Base-by-base conservation (phyloP, 2,113 vertebrate species). In the Heloderma charlesbogerti region DNA sequence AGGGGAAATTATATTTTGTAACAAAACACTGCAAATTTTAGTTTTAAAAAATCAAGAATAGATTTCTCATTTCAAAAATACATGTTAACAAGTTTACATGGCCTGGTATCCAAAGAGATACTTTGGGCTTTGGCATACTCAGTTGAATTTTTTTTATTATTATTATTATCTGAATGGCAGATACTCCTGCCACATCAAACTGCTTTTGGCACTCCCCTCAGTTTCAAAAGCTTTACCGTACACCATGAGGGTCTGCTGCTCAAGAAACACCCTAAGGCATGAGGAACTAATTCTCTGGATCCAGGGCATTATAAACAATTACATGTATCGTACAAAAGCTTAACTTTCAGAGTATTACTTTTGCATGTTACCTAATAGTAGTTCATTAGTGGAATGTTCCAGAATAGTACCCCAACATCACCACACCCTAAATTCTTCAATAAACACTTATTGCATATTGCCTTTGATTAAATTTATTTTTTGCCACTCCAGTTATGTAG, bases 1-100 rank as follows among this genome's bases (percentile, higher is more conserved):
- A 95, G 93, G 95, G 93, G 94, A 85, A 95, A 75, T 95, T 95
- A 94, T 95, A 80, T 40, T 45, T 83, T 89, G 13, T 29, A 88
- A 88, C 1, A 63, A 60, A 87, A 57, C 29, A 22, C 20, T 67
- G 10, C 7, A 40, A 31, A 89, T n/a, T 34, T 83, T 45, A 74
- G 12, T 34, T 12, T 78, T 27, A 40, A 27, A 77, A 20, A 77
- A 75, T 40, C 18, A 16, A 40, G 1, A 48, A 31, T 25, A 51
- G 34, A 22, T 34, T 83, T 84, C 15, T 89, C 31, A 15, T 31
- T 72, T 7, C 9, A 83, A 66, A 83, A 45, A 25, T 57, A 57
- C 72, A 57, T 60, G 15, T 18, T 54, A 27, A 74, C 34, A 57
- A 29, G 13, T 63, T 88, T 15, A 51, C 22, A 72, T 29, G 63